Conservation (phyloP, 2,888 invertebrate genomes). For the Drepana falcataria region DNA sequence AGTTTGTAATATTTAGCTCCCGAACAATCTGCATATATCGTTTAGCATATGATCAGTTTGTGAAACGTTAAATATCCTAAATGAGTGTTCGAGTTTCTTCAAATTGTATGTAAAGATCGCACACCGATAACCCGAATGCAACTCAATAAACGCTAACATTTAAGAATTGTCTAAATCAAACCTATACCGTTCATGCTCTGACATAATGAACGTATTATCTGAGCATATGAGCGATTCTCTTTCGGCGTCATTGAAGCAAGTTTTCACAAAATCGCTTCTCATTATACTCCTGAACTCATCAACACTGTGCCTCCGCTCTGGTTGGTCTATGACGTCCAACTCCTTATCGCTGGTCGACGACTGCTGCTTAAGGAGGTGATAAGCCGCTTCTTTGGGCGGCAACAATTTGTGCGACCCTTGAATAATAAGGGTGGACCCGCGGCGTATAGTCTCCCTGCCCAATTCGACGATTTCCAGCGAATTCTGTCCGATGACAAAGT, state of each 20-base stretch:
- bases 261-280: conserved; percentile 50
- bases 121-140: conserved; percentile 1
- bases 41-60: no score
- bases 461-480: conserved; percentile 87
- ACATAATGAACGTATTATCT: conserved; percentile 61
- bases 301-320: conserved; percentile 44
- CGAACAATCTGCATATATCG: no score
- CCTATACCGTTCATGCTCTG: conserved; percentile 44
- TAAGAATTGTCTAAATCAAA: conserved; percentile 32
- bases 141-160: conserved; percentile 13
- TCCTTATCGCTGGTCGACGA: conserved; percentile 32
- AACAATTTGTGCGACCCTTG: conserved; percentile 79
- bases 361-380: conserved; percentile 38
- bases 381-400: conserved; percentile 78
- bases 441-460: conserved; percentile 83
- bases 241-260: conserved; percentile 49
- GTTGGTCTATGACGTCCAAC: conserved; percentile 32
- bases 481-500: conserved; percentile 83
- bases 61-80: no score
- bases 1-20: no score
- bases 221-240: conserved; percentile 56
- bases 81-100: no score
- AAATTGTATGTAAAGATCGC: not conserved
- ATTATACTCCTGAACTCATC: conserved; percentile 47
- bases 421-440: conserved; percentile 81